phyloP scores from a whole-genome alignment of 2,113 vertebrate species.

The Megaleporinus macrocephalus region DNA sequence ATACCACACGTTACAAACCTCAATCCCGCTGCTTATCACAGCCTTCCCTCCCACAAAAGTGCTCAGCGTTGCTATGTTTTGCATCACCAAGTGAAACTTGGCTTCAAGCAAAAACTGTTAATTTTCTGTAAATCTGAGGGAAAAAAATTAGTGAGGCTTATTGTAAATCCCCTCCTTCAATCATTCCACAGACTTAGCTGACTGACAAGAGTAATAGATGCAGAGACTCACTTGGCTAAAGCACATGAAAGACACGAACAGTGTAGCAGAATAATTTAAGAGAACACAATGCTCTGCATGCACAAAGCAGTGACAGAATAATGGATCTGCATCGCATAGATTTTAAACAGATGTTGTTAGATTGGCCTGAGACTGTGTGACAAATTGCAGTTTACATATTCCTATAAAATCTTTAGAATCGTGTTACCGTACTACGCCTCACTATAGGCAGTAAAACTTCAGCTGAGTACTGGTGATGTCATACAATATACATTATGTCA shows the following conservation, averaged over 20 bases:
- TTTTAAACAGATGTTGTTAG: conserved; percentile 1
- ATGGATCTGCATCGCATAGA: not conserved
- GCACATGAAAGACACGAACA: conserved; percentile 7
- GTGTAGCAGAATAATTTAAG: not conserved
- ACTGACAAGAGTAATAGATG: not conserved
- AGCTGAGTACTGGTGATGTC: no score
- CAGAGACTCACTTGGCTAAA: not conserved
- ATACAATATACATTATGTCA: no score
- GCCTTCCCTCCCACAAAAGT: not conserved
- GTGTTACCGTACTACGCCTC: not conserved
- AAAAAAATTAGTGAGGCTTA: conserved; percentile 2
- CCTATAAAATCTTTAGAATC: not conserved
- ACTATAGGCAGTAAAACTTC: not conserved
- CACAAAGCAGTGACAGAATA: not conserved
- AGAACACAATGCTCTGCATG: not conserved
- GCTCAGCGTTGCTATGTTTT: not conserved
- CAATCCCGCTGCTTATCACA: not conserved
- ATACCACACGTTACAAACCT: not conserved
- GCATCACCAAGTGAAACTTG: not conserved
- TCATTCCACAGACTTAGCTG: not conserved
- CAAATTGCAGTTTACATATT: no score
- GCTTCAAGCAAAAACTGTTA: not conserved
- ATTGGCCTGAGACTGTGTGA: not conserved
- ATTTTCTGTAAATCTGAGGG: not conserved
- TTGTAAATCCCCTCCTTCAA: not conserved